Base-by-base conservation (phyloP, 2,888 invertebrate genomes). In the Rotaria sp. region DNA sequence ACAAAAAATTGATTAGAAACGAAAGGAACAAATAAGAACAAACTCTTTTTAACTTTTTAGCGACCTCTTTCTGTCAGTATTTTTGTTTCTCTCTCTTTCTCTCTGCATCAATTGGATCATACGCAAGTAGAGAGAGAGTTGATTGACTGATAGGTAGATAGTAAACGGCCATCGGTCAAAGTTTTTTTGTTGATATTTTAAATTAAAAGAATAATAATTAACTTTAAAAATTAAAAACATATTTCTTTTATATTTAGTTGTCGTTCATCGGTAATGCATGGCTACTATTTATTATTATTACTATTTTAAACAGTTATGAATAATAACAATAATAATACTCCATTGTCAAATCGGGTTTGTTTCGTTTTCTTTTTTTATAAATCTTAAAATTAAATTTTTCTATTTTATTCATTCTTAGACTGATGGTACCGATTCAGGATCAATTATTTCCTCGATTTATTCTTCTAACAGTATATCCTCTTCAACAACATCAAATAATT, bases 141-240 rank as follows among this genome's bases (percentile, higher is more conserved):
- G 67, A 67, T 67, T 67, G 67, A 67, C 35, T 67, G 67, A 67
- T 67, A 67, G 67, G 67, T 67, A 67, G 67, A 67, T 67, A 38
- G 67, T 67, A 13, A 21, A 35, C 30, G 67, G 35, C 35, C 30
- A 67, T 67, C 67, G 67, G 67, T 67, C 67, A 67, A 35, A 67
- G 35, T 26, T 0, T 67, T 67, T 50, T 67, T 30, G 0, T 26
- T 35, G 35, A 35, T 30, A 67, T 67, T 18, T 67, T 35, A 30
- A 35, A 18, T 67, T 18, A 35, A 59, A 59, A 50, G 50, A 50
- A 50, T 50, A 50, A 50, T 50, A 15, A 50, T 50, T 18, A 50
- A 50, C 3, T 50, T 50, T 15, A 50, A 50, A 5, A 45, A 41
- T 41, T 41, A 41, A 5, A 50, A 15, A 50, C 0, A 11, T 35